A percentile compares a stretch with the other conserved stretches of the same genome.
Conservation (phyloP, 2,113 vertebrate species). For the Otis tarda region DNA sequence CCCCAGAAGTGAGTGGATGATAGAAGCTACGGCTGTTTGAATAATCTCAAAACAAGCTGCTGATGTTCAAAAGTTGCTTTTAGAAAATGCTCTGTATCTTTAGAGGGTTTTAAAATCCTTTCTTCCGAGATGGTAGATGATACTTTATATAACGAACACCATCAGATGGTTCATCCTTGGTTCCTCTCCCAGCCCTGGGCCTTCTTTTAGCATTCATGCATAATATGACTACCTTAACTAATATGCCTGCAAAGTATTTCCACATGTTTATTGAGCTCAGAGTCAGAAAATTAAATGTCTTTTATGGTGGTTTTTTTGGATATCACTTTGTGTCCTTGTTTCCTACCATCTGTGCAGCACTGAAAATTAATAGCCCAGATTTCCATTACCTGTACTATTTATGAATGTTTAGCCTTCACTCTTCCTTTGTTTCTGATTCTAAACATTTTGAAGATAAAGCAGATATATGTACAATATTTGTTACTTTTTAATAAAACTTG, state of each 20-base stretch:
- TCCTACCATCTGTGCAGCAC: background rate
- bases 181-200: background rate
- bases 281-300: background rate
- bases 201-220: background rate
- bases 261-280: background rate
- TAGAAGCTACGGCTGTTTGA: background rate
- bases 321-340: background rate
- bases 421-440: background rate
- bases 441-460: background rate
- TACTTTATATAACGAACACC: background rate
- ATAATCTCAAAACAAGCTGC: background rate
- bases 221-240: background rate
- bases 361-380: background rate
- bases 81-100: background rate
- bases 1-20: background rate
- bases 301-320: background rate
- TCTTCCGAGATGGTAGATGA: background rate
- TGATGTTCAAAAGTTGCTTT: background rate
- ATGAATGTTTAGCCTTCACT: background rate
- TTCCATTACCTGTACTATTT: background rate
- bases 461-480: background rate
- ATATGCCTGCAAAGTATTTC: background rate
- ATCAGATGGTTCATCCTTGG: background rate
- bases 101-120: background rate
- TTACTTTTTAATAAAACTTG: background rate